These are phyloP conservation scores for Drosophila virilis DNA, from an alignment of 1,140 invertebrate genomes.

Conservation along the genomic window DNA sequence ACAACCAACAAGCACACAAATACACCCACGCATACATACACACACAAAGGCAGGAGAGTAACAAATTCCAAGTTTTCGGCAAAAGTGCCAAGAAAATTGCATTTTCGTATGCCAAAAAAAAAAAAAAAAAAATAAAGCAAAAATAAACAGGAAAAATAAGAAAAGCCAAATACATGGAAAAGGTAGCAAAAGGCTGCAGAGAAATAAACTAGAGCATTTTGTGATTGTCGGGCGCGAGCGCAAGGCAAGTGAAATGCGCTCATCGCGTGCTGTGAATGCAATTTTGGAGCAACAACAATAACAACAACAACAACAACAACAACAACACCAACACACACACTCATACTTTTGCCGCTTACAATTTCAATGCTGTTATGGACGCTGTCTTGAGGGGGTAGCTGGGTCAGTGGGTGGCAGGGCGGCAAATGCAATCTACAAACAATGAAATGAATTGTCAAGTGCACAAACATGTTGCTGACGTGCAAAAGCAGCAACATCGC, in stretches of 20 bases:
- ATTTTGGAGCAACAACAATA: constrained; percentile 58
- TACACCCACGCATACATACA: constrained; percentile 31
- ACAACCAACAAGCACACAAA: constrained; percentile 38
- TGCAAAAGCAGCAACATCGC: constrained; percentile 62
- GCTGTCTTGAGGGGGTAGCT: constrained; percentile 16
- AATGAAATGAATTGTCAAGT: constrained; percentile 84
- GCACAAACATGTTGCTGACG: constrained; percentile 80
- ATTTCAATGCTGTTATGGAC: constrained; percentile 5
- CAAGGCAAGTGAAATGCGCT: constrained; percentile 69
- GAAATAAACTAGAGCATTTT: constrained; percentile 76
- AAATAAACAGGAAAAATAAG: not conserved
- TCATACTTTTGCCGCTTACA: constrained; percentile 8
- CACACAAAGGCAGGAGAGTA: constrained; percentile 8
- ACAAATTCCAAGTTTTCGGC: constrained; percentile 65
- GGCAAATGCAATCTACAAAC: constrained; percentile 83
- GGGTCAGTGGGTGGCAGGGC: constrained; percentile 2
- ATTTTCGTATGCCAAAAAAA: constrained; percentile 55
- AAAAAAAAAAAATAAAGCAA: constrained; percentile 2
- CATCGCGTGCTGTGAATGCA: constrained; percentile 83
- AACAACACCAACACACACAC: constrained; percentile 3
- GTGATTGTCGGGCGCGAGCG: constrained; percentile 47
- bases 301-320: constrained; percentile 17
- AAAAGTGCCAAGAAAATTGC: constrained; percentile 82
- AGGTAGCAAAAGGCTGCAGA: constrained; percentile 75
- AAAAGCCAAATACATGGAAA: constrained; percentile 50